These are phyloP conservation scores for Columba guinea DNA, from an alignment of 2,797 vertebrate genomes.

Conservation along the genomic window DNA sequence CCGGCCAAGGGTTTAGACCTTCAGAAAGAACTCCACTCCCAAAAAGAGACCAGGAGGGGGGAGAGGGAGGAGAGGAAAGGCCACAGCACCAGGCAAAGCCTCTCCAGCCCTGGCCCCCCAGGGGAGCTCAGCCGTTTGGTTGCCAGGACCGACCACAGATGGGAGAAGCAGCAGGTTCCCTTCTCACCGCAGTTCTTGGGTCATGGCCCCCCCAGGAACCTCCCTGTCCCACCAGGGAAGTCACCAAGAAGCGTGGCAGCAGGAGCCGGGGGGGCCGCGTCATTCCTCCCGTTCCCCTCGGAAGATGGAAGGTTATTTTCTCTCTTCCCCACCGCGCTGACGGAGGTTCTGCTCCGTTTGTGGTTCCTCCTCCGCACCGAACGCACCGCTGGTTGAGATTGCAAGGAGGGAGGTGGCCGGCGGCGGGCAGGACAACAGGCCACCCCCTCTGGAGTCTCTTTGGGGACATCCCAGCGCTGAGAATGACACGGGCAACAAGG, in stretches of 20 bases:
- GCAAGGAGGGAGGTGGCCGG: not conserved
- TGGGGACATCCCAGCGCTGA: not conserved
- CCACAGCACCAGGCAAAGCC: not conserved
- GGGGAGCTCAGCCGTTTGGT: not conserved
- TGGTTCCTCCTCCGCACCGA: not conserved
- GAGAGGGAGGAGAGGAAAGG: not conserved
- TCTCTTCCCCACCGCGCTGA: not conserved
- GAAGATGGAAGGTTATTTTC: not conserved
- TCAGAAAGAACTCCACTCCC: not conserved
- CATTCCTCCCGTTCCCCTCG: not conserved
- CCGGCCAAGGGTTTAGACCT: not conserved
- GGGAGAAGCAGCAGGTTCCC: not conserved
- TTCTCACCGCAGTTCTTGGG: not conserved
- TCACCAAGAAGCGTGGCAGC: not conserved
- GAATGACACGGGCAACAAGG: accelerated
- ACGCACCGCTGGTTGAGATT: accelerated
- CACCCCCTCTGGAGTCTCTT: not conserved
- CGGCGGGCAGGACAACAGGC: not conserved
- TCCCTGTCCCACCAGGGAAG: not conserved
- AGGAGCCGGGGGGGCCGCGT: not conserved
- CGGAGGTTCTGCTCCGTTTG: not conserved
- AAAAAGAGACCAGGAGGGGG: not conserved
- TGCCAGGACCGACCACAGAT: not conserved
- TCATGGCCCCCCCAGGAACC: not conserved
- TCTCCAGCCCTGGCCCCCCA: not conserved